Base-by-base conservation (phyloP, 2,888 invertebrate species). In the Tuta absoluta region DNA sequence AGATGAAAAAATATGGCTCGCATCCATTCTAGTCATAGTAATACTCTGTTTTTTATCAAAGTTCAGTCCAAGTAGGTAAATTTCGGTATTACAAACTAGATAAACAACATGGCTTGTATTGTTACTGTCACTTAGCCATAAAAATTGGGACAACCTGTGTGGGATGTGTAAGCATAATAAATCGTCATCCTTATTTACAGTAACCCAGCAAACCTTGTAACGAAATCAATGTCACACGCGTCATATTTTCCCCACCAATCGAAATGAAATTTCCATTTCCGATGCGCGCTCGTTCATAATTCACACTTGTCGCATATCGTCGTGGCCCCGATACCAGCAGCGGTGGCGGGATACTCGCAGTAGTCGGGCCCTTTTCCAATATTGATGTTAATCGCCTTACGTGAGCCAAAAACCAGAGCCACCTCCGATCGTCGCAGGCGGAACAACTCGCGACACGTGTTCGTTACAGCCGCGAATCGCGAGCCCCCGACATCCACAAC, bases 341-440 rank as follows among this genome's bases (percentile, higher is more conserved):
- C 23, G 51, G 51, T 8, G 51, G 60, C 33, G 11, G 49, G 17
- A 38, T 21, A 63, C 60, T 64, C 65, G 59, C 63, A 60, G 62
- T 65, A n/a, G 33, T 8, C 65, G 62, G 57, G 63, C 63, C 58
- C 62, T 63, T 65, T 65, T 69, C 67, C 70, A 74, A 72, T 78
- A 75, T 77, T 74, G 75, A 79, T 75, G 77, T 74, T 79, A 75
- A 80, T 76, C 74, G 74, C 60, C 69, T 70, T 73, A 77, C 78
- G 78, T 76, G 77, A 70, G 68, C 63, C 58, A 72, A 66, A 67
- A 67, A 68, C 69, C 63, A 62, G 70, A 58, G 62, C 66, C 57
- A 24, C 24, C 56, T 56, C 28, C 56, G 56, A 56, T 4, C 12
- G 56, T 4, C 19, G 10, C 24, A 24, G n/a, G 4, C 48, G 19